A percentile compares a stretch with the other conserved stretches of the same genome.
phyloP scores from a whole-genome alignment of 2,113 vertebrate species.

The Philantomba maxwellii region DNA sequence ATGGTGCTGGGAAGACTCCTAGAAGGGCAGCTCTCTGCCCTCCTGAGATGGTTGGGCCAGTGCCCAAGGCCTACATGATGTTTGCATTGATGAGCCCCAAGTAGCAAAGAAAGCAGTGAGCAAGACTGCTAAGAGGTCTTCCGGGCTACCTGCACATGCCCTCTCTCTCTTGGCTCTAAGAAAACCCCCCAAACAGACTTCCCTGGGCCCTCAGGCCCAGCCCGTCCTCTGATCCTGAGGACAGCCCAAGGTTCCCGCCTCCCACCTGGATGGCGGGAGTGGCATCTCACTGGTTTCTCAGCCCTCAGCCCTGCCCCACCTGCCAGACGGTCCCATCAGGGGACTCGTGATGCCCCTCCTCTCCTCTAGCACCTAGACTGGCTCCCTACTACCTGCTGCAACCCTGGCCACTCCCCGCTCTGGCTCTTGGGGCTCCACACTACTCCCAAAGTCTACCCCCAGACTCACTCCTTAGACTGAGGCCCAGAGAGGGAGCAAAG shows the following conservation, averaged over 20 bases:
- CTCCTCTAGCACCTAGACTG: too few species aligned
- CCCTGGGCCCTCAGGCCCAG: neutral
- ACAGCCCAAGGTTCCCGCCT: neutral
- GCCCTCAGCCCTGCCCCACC: neutral
- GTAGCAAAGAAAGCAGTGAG: neutral
- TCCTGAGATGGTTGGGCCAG: neutral
- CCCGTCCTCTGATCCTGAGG: neutral
- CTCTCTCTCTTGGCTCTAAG: neutral
- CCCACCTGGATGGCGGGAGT: too few species aligned
- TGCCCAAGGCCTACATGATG: accelerated
- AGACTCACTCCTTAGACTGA: neutral
- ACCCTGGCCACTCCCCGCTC: neutral
- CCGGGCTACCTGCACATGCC: accelerated
- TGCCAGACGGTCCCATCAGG: neutral
- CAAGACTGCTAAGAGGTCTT: neutral
- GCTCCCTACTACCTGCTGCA: neutral
- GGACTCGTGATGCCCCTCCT: neutral
- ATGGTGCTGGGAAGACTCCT: too few species aligned
- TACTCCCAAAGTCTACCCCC: neutral
- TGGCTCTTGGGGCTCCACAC: neutral
- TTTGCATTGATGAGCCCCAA: neutral
- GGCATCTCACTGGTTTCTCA: neutral
- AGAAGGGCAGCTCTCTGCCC: neutral
- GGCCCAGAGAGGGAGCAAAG: neutral
- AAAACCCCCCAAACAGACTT: neutral